Base-by-base conservation (phyloP, 2,797 vertebrate genomes). In the Microctenopoma lineatum region DNA sequence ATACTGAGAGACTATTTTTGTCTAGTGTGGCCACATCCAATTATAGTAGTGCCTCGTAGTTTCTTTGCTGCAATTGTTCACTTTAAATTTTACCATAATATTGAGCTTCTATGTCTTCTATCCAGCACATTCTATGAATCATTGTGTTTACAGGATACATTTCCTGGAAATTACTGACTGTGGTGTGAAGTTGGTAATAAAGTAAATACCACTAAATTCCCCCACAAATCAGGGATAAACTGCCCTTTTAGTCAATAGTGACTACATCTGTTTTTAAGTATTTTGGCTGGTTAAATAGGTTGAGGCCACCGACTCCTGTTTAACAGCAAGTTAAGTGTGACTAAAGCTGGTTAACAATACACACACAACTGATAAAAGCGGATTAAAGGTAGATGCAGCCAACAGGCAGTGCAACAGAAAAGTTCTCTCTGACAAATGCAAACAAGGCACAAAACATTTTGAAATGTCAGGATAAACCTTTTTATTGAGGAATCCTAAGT, bases 151-250 rank as follows among this genome's bases (percentile, higher is more conserved):
- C 29, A 8, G 5, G 10, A 42, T 32, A 50, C 21, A 56, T 14
- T 67, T 13, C 16, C 60, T 8, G 45, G 48, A 69, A 73, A 50
- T 70, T 1, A 67, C 8, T 4, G 15, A 45, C 6, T 42, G 48
- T 2, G 38, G 7, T 55, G 2, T 32, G 7, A 32, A 32, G 29
- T 32, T 32, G 29, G 29, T 32, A 32, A 7, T 32, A 29, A 29
- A 29, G 27, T 29, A 29, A 29, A 29, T 29, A 29, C 27, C 27
- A 29, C 27, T 5, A 29, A 29, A 29, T 29, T 29, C 3, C 8
- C 4, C 15, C 6, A 29, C 6, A 25, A 13, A 44, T 16, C 12
- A 21, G 12, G 9, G 48, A 26, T 3, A 59, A 39, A 41, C 26
- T 3, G 3, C 26, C 26, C n/a, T 15, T 27, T 57, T 52, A 1